Evolutionary conservation across 2,113 vertebrate genomes (phyloP), one percentile per base, ranked within the genome.

Genomic region (Mirza zaza): DNA sequence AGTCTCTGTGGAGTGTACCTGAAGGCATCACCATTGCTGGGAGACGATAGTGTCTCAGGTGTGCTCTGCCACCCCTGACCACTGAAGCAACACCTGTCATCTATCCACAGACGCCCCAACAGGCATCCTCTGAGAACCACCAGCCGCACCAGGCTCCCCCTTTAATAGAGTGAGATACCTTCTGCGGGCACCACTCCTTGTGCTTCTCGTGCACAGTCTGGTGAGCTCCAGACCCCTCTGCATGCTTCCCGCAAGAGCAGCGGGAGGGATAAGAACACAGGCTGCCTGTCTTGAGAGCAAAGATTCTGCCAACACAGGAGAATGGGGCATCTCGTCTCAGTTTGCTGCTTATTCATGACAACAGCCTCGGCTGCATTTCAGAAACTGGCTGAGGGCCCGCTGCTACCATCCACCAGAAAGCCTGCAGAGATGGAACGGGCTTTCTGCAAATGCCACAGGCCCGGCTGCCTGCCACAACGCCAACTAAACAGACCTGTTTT

Each of bases 351-450:
- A 32, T 87, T n/a, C 3, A 12, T 8, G 55, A 85, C 21, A 27
- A 34, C 8, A n/a, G 23, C 39, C n/a, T 45, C 13, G 10, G 55
- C 20, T 29, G 34, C 50, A 42, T 20, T 57, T 87, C n/a, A 36
- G n/a, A 77, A 55, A 8, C 4, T 20, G 10, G 71, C 8, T 17
- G 18, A 39, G 36, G 21, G 50, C 34, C n/a, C 36, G 27, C 29
- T 25, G 17, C 61, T 25, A 14, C 0, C n/a, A 4, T 3, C 29
- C 68, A 20, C 25, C 29, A 5, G 32, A 12, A 45, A 82, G 34
- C 21, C 34, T 9, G 5, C 3, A 17, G n/a, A 36, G 32, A 52
- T 0, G 1, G 42, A 21, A 55, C 0, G 3, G n/a, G 63, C 20
- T 67, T 52, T 34, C 57, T 20, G 14, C 4, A 27, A 68, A 34